Evolutionary conservation across 2,797 vertebrate species (phyloP), one percentile per base, ranked within the genome.

Genomic region (Hoplostethus mediterraneus): DNA sequence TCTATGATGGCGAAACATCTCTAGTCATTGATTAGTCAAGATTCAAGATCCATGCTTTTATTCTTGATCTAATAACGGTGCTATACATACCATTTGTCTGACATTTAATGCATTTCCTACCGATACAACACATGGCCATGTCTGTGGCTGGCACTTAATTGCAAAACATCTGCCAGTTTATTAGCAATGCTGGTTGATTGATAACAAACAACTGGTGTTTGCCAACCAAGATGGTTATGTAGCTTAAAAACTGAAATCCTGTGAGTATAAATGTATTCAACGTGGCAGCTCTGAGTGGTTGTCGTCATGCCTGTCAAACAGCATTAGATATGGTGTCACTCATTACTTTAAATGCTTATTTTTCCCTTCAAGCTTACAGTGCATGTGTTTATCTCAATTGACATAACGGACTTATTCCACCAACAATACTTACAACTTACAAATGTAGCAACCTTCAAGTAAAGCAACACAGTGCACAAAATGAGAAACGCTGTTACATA

Each of bases 241-340:
- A 44, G 57, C 54, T 52, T 54, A 54, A 73, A 36, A 79, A 67
- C 58, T 7, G 4, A 6, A 36, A 47, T 60, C 25, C 13, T 51
- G 10, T 2, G 11, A 45, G 14, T 56, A 64, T 48, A 70, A 51
- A 75, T 73, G 6, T 63, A 71, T 69, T 74, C 55, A 65, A 54
- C 52, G 59, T 87, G 83, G 84, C 83, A 84, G 42, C 61, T 80
- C 38, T 77, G 79, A 83, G 58, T 33, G 65, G 67, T 60, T 77
- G 80, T 67, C 86, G 70, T 44, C 30, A 3, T 65, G 71, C 75
- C 63, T 84, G 85, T 88, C 87, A 83, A 42, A 67, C 47, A 66
- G 64, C 54, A 81, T 82, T 14, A 80, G 53, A 73, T 61, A 28
- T 28, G 8, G 52, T 84, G 87, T 73, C 89, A 88, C 60, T 88